Base-by-base conservation (phyloP, 2,888 invertebrate species). In the Periphyllus acericola region DNA sequence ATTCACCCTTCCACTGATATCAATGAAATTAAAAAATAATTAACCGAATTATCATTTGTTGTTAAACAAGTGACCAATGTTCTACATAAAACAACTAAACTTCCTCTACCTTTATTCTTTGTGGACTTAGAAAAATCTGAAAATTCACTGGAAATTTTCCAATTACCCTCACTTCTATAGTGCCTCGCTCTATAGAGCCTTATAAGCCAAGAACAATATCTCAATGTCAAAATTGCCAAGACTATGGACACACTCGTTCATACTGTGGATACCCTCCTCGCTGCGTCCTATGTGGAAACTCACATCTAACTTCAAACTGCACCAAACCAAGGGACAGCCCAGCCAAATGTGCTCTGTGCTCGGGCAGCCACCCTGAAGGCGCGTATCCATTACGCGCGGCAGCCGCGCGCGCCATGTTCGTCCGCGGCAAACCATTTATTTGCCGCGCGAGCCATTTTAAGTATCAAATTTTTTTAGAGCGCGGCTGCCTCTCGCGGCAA, bases 241-340 rank as follows among this genome's bases (percentile, higher is more conserved):
- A n/a, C 74, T 74, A 36, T 36, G 74, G 74, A 36, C 74, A 74
- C 74, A 74, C 36, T 36, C 36, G 74, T 36, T 74, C 74, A 74
- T 74, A 74, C 74, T 74, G 36, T 29, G 36, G 36, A 36, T 74
- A 40, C 36, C 21, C 74, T 36, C 36, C 74, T 74, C 74, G 36
- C 36, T 74, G 74, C 21, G 74, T 74, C 74, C 25, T 3, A 21
- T 74, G 74, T 40, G 36, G 36, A 36, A 40, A 74, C 36, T 74
- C 74, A 36, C 74, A 74, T 74, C 25, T 25, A 8, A 36, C 74
- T 36, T 36, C 74, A 52, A 14, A 52, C 14, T 72, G 36, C 19
- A 72, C 19, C 21, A 72, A 72, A 36, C 36, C 36, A 34, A 3
- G 21, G 1, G 72, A 72, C 8, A 14, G 14, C 6, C 34, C 72